Base-by-base conservation (phyloP, 2,113 vertebrate species). In the Arenaria interpres region DNA sequence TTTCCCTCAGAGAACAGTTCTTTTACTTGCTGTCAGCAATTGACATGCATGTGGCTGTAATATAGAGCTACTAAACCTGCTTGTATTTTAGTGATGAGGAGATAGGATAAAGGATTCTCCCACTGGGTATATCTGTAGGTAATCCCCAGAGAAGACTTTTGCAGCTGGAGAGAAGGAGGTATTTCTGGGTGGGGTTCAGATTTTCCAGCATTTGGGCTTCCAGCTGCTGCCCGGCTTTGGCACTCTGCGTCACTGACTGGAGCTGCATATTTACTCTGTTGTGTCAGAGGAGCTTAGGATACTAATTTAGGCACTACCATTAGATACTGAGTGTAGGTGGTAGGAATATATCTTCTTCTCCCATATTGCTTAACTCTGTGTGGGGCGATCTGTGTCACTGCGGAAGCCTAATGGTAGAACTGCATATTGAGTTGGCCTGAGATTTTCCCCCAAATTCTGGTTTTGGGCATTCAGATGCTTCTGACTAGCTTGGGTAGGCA, bases 61-160 rank as follows among this genome's bases (percentile, higher is more conserved):
- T 1, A 24, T 3, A 7, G 79, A 80, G 59, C 68, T 86, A 46
- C 72, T 90, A 57, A 93, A 66, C n/a, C 20, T 89, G 24, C 32
- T 90, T 8, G 0, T 56, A 8, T 28, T 28, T 66, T 45, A 28
- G n/a, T 62, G 43, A 3, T 60, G 22, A 18, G 39, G 39, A 72
- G 43, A 25, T 32, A 81, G 35, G 53, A 16, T 13, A 76, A 83
- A 64, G 39, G 32, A 46, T 85, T 72, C 20, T 91, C 16, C 56
- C 33, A 4, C 27, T 51, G 46, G 5, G 18, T 0, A 0, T 71
- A 20, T 33, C 13, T 43, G 30, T 57, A 82, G 57, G 27, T 43
- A 41, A 51, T 51, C 39, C 10, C 12, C 20, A 17, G 11, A 25
- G 43, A 48, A 64, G 43, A 54, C 18, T 7, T 81, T 46, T 77